These are phyloP conservation scores for Zenarchopterus dispar DNA, from an alignment of 2,797 vertebrate species.

Conservation along the genomic window DNA sequence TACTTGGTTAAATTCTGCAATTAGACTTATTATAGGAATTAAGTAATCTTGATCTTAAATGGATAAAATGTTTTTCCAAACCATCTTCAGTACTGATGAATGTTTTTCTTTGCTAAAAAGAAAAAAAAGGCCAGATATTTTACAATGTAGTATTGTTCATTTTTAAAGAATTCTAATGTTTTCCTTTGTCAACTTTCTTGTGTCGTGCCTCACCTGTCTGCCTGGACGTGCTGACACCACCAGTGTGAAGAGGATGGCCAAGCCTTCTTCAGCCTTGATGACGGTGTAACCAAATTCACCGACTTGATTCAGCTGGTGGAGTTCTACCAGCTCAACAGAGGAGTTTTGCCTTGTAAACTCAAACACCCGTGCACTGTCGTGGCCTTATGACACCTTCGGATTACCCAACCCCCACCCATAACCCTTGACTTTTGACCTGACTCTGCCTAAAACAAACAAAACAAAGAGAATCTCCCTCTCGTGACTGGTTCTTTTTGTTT, in stretches of 20 bases:
- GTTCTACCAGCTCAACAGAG: constrained; percentile 99
- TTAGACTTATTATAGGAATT: too few relatives aligned
- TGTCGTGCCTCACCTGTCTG: neutral
- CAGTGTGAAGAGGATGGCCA: constrained; percentile 97
- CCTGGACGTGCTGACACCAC: constrained; percentile 57
- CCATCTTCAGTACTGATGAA: too few relatives aligned
- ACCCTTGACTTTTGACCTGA: constrained; percentile 76
- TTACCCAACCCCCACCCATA: constrained; percentile 72
- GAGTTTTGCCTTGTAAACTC: constrained; percentile 97
- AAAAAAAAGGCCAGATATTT: too few relatives aligned
- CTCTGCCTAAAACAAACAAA: constrained; percentile 73
- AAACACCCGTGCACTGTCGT: constrained; percentile 97
- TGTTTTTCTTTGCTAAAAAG: too few relatives aligned
- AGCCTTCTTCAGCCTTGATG: constrained; percentile 96
- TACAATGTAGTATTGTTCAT: neutral
- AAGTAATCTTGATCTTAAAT: too few relatives aligned
- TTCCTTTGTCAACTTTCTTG: constrained; percentile 2
- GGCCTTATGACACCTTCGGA: constrained; percentile 93
- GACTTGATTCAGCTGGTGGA: constrained; percentile 99
- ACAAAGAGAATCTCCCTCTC: constrained; percentile 40
- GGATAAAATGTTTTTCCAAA: too few relatives aligned
- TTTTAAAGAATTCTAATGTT: neutral
- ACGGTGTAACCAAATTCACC: constrained; percentile 97
- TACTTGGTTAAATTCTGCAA: too few relatives aligned
- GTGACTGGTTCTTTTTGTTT: constrained; percentile 49